Evolutionary conservation across 2,797 vertebrate genomes (phyloP).

Genomic region (Phylloscopus collybita): DNA sequence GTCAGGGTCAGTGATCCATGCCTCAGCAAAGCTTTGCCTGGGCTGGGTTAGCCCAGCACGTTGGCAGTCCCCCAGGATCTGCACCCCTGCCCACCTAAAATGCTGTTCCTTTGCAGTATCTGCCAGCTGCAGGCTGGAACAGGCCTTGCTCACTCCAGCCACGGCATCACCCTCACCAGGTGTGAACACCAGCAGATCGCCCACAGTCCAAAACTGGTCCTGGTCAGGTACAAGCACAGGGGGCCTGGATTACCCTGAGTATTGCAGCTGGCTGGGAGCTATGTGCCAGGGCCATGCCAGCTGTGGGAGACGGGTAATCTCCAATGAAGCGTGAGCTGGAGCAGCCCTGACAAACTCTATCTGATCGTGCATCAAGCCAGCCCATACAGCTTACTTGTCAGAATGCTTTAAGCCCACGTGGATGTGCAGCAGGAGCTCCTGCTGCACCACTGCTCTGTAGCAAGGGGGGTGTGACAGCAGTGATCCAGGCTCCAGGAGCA

Average conservation of each 20-base stretch:
- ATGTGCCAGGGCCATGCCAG: not conserved
- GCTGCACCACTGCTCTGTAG: not conserved
- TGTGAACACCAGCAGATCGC: not conserved
- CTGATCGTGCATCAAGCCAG: not conserved
- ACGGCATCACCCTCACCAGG: not conserved
- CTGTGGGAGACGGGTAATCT: not conserved
- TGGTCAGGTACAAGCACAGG: not conserved
- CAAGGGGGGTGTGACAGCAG: not conserved
- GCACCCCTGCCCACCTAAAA: not conserved
- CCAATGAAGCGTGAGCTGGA: not conserved
- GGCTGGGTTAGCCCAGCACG: not conserved
- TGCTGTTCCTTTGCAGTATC: not conserved
- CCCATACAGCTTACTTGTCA: not conserved
- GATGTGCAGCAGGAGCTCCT: not conserved
- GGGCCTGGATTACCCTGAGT: not conserved
- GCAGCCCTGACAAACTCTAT: conserved; percentile 26
- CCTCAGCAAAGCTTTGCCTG: not conserved
- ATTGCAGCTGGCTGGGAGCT: not conserved
- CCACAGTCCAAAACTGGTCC: not conserved
- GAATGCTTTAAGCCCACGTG: not conserved
- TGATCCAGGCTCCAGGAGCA: not conserved
- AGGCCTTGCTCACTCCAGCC: not conserved
- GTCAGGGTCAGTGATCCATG: not conserved
- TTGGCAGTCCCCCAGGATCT: accelerated
- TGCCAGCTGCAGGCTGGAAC: not conserved